A percentile compares a stretch with the other conserved stretches of the same genome.
Conservation (phyloP, 1,140 invertebrate genomes). For the Maconellicoccus hirsutus region DNA sequence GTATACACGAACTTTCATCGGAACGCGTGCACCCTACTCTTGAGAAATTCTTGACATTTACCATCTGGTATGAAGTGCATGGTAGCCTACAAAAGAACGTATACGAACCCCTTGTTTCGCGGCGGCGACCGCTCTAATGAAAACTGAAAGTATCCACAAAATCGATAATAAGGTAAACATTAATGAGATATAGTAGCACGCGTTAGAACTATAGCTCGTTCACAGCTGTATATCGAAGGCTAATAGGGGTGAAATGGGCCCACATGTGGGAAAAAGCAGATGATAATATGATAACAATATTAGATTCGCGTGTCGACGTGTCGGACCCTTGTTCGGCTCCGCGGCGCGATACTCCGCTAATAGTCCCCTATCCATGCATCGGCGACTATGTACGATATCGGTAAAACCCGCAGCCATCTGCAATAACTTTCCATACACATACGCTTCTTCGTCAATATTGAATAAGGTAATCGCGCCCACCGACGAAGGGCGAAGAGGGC, state of each 20-base stretch:
- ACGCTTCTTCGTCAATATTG: not conserved
- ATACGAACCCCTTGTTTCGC: no score
- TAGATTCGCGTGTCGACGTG: conserved; percentile 18
- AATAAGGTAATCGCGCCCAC: no score
- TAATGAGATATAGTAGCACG: conserved; percentile 18
- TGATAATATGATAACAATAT: conserved; percentile 21
- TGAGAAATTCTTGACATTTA: conserved; percentile 1
- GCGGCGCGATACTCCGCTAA: not conserved
- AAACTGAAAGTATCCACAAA: conserved; percentile 11
- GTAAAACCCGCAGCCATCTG: conserved; percentile 18
- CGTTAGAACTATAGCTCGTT: not conserved
- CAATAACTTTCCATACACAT: not conserved
- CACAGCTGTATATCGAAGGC: conserved; percentile 9
- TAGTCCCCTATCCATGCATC: not conserved
- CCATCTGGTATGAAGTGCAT: not conserved
- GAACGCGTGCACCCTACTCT: not conserved
- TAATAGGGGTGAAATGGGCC: conserved; percentile 21
- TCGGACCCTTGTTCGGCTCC: not conserved
- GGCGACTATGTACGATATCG: not conserved
- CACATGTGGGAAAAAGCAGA: conserved; percentile 18
- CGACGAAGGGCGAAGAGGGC: not conserved
- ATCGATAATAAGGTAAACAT: conserved; percentile 22
- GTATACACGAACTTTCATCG: not conserved
- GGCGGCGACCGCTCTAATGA: not conserved
- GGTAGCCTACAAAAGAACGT: no score